A percentile compares a stretch with the other conserved stretches of the same genome.
phyloP scores from a whole-genome alignment of 1,140 invertebrate genomes.

The Condylostylus longicornis region DNA sequence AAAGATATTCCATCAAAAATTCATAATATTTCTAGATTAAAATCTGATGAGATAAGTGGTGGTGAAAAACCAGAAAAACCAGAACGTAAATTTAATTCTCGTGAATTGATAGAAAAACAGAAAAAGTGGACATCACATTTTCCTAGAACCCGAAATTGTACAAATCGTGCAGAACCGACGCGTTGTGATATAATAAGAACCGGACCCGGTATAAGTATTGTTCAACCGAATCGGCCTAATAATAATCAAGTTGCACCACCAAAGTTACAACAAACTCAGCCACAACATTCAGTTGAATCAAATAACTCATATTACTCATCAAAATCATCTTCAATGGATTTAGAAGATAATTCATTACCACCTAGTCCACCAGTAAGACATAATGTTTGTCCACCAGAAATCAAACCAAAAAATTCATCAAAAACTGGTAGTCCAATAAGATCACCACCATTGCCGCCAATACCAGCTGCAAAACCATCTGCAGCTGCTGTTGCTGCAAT shows the following conservation, averaged over 20 bases:
- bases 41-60: constrained; percentile 34
- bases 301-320: neutral
- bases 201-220: constrained; percentile 25
- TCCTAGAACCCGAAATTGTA: constrained; percentile 49
- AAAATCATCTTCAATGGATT: constrained; percentile 1
- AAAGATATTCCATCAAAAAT: constrained; percentile 6
- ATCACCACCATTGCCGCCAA: constrained; percentile 27
- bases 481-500: too few species aligned
- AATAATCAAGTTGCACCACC: neutral
- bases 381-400: constrained; percentile 20
- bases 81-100: constrained; percentile 63
- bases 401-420: constrained; percentile 24
- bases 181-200: constrained; percentile 33
- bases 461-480: constrained; percentile 24
- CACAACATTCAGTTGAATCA: neutral
- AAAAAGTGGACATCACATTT: constrained; percentile 84
- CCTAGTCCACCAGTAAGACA: constrained; percentile 19
- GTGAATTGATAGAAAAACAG: constrained; percentile 76
- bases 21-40: constrained; percentile 25
- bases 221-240: constrained; percentile 9
- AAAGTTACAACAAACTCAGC: neutral
- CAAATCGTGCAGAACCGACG: constrained; percentile 48
- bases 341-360: constrained; percentile 11
- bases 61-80: constrained; percentile 55
- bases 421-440: constrained; percentile 29